These are phyloP conservation scores for Lithophane semibrunnea DNA, from an alignment of 2,888 invertebrate species.

Conservation along the genomic window DNA sequence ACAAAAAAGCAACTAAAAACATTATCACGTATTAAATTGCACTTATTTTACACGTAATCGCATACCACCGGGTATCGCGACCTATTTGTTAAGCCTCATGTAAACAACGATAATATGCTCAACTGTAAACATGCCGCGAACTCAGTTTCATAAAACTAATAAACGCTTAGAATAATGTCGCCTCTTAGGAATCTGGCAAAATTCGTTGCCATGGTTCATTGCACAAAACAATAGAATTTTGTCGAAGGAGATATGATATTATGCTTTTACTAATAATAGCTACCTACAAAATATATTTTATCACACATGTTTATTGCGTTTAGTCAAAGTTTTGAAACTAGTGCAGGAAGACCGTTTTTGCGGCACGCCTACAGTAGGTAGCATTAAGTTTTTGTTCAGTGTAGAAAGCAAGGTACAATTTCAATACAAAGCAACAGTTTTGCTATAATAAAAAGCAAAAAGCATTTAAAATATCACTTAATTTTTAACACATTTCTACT, in stretches of 20 bases:
- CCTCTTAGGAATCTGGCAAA: conserved; percentile 16
- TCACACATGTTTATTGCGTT: conserved; percentile 51
- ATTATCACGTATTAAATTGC: conserved; percentile 41
- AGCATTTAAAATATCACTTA: conserved; percentile 79
- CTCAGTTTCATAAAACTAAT: conserved; percentile 24
- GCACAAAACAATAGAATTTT: conserved; percentile 45
- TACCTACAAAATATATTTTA: conserved; percentile 42
- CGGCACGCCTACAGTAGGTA: conserved; percentile 42
- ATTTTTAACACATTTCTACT: conserved; percentile 75
- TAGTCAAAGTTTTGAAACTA: conserved; percentile 37
- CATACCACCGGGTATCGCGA: conserved; percentile 51
- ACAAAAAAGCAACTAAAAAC: conserved; percentile 28
- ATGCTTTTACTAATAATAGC: conserved; percentile 39
- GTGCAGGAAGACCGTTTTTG: conserved; percentile 31
- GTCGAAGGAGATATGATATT: conserved; percentile 29
- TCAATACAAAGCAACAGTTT: conserved; percentile 57
- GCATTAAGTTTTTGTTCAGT: conserved; percentile 33
- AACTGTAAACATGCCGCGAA: conserved; percentile 62
- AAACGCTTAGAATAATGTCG: conserved; percentile 36
- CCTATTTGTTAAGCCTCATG: conserved; percentile 64
- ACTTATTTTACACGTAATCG: conserved; percentile 50
- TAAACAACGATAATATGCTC: conserved; percentile 62
- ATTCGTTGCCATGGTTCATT: conserved; percentile 11
- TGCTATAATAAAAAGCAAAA: conserved; percentile 72
- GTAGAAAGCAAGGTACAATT: conserved; percentile 54